Conservation (phyloP, 2,888 invertebrate genomes). For the Lissocephala sabroskyi region DNA sequence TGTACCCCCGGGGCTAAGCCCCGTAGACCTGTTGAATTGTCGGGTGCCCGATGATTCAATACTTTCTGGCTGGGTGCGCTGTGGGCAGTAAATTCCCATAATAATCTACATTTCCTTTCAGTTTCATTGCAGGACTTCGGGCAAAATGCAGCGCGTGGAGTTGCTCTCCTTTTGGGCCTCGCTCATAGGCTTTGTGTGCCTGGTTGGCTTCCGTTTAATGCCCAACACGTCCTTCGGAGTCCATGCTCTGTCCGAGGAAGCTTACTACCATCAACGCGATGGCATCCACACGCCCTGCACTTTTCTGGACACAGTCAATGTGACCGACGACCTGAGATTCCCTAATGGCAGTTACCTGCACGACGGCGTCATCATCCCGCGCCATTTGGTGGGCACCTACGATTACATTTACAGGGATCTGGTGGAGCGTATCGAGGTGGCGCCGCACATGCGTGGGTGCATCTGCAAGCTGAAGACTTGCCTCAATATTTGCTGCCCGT, state of each 20-base stretch:
- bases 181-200: conserved; percentile 28
- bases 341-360: conserved; percentile 66
- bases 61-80: no score
- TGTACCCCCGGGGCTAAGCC: no score
- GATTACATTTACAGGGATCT: conserved; percentile 52
- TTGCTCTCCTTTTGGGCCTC: conserved; percentile 44
- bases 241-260: conserved; percentile 27
- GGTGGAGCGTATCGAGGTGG: conserved; percentile 40
- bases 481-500: conserved; percentile 70
- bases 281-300: conserved; percentile 55
- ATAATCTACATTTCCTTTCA: no score
- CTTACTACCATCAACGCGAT: conserved; percentile 43
- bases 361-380: conserved; percentile 62
- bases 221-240: conserved; percentile 39
- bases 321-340: conserved; percentile 54
- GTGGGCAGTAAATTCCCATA: no score
- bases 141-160: no score
- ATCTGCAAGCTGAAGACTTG: conserved; percentile 69
- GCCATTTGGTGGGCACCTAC: conserved; percentile 54
- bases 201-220: conserved; percentile 35
- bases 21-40: no score
- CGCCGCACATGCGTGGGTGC: conserved; percentile 67
- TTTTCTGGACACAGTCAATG: conserved; percentile 67
- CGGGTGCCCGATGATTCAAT: no score
- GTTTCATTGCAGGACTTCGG: no score